Evolutionary conservation across 2,888 invertebrate species (phyloP).

Genomic region (Auanema freiburgensis): DNA sequence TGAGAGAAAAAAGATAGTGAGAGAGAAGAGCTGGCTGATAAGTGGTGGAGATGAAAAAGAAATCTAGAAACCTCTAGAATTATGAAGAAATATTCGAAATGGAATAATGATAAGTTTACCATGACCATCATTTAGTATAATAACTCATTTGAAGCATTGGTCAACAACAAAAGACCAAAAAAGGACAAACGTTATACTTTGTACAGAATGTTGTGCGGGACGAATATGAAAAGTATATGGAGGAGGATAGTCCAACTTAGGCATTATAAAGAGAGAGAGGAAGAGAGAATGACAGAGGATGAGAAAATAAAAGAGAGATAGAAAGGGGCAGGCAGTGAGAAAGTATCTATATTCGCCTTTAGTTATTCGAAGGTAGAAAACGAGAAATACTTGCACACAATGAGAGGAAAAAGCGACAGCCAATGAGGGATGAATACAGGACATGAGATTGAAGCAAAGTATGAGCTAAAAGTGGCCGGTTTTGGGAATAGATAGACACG

Average conservation of each 20-base stretch:
- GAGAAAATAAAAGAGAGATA: not conserved
- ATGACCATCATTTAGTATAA: conserved; percentile 2
- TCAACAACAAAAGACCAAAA: too few relatives aligned
- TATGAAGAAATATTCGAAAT: not conserved
- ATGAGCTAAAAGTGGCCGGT: conserved; percentile 3
- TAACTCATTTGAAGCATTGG: not conserved
- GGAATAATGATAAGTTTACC: not conserved
- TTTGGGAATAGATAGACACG: not conserved
- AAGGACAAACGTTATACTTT: too few relatives aligned
- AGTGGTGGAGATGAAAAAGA: not conserved
- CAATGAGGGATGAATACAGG: not conserved
- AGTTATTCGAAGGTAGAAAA: not conserved
- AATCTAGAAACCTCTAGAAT: not conserved
- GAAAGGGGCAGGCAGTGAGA: not conserved
- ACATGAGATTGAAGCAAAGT: conserved; percentile 6
- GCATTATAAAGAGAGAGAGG: conserved; percentile 11
- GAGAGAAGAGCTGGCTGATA: not conserved
- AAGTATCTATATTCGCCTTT: too few relatives aligned
- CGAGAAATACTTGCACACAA: not conserved
- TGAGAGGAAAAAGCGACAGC: not conserved
- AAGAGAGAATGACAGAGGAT: conserved; percentile 8
- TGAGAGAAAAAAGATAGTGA: conserved; percentile 9
- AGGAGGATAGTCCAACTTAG: too few relatives aligned
- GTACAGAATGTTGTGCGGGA: too few relatives aligned
- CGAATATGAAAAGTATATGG: too few relatives aligned